phyloP scores from a whole-genome alignment of 2,113 vertebrate species.

The Blennius ocellaris region DNA sequence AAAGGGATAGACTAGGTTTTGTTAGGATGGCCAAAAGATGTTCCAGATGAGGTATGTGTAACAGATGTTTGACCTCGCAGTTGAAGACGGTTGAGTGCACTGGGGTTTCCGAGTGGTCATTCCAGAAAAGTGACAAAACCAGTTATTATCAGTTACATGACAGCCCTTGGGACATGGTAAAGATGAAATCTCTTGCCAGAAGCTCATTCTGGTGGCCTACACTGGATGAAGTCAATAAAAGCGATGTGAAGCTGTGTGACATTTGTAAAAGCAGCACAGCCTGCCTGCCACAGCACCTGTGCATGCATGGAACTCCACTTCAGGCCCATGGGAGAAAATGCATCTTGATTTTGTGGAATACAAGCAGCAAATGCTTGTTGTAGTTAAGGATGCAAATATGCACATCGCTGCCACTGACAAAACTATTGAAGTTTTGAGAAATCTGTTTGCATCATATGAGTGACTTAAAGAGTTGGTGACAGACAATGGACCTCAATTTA shows the following conservation, averaged over 20 bases:
- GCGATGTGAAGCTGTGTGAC: not conserved
- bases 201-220: slow-evolving; percentile 20
- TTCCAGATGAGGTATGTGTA: not conserved
- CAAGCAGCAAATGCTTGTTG: too few species aligned
- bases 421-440: too few species aligned
- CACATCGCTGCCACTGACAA: too few species aligned
- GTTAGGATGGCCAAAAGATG: slow-evolving; percentile 10
- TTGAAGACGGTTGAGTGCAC: not conserved
- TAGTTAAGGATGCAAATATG: too few species aligned
- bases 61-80: not conserved
- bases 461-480: too few species aligned
- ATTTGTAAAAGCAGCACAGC: too few species aligned
- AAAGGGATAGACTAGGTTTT: not conserved
- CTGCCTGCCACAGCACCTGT: too few species aligned
- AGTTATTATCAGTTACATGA: slow-evolving; percentile 14
- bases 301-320: too few species aligned
- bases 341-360: too few species aligned
- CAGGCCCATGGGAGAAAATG: too few species aligned
- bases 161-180: slow-evolving; percentile 19
- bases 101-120: slow-evolving; percentile 12
- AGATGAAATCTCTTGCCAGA: slow-evolving; percentile 16
- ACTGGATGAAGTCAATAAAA: slow-evolving; percentile 13
- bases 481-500: too few species aligned
- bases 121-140: not conserved
- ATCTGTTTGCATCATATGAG: too few species aligned